phyloP scores from a whole-genome alignment of 2,797 vertebrate species.

The Arctocebus calabarensis region DNA sequence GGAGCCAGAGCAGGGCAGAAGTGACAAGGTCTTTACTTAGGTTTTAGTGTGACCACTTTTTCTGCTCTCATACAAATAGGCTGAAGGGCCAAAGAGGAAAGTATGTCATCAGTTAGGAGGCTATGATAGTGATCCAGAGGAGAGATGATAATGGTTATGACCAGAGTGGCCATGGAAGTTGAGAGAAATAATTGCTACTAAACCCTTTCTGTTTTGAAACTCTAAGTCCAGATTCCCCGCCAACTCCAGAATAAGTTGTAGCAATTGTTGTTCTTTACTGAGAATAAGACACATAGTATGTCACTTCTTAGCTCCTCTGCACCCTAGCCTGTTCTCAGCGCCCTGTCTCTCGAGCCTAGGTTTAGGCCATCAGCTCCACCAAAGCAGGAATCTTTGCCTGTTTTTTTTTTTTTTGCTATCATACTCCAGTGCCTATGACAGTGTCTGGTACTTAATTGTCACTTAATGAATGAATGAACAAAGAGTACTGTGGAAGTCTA shows the following conservation, averaged over 20 bases:
- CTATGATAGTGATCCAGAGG: background rate
- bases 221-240: background rate
- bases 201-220: constrained; percentile 29
- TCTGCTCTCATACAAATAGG: constrained; percentile 6
- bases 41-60: background rate
- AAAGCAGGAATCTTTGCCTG: background rate
- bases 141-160: background rate
- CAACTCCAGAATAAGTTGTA: background rate
- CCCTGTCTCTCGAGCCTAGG: background rate
- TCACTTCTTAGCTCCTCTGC: background rate
- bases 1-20: background rate
- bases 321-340: background rate
- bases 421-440: background rate
- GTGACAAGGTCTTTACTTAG: background rate
- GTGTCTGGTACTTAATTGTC: background rate
- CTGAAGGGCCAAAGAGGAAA: background rate
- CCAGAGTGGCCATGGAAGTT: background rate
- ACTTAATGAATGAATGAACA: background rate
- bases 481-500: background rate
- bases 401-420: constrained; percentile 8
- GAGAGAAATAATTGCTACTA: background rate
- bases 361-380: background rate
- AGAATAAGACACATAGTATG: background rate
- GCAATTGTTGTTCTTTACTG: background rate
- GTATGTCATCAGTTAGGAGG: background rate